Conservation (phyloP, 30 jellyfish, hydroid and myxozoan species). For the Aurelia aurita region DNA sequence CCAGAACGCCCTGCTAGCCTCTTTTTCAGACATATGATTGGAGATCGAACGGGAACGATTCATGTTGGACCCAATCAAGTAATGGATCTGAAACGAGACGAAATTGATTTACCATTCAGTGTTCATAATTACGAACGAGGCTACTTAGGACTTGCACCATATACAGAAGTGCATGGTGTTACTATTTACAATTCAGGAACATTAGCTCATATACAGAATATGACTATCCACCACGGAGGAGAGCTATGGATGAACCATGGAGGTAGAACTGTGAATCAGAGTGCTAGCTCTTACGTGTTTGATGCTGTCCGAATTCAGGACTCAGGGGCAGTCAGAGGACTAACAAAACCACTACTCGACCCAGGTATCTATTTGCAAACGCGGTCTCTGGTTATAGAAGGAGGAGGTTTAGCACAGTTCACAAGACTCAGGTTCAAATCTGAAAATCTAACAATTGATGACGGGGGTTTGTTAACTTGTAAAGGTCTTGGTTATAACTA, state of each 20-base stretch:
- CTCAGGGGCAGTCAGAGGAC: slow-evolving; percentile 59
- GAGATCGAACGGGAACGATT: slow-evolving; percentile 72
- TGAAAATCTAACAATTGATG: slow-evolving; percentile 70
- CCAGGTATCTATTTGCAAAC: slow-evolving; percentile 38
- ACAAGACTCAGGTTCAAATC: slow-evolving; percentile 38
- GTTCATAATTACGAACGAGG: slow-evolving; percentile 76
- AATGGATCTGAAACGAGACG: slow-evolving; percentile 59
- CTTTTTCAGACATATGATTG: slow-evolving; percentile 72
- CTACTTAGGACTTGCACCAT: slow-evolving; percentile 68
- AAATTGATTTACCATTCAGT: slow-evolving; percentile 67
- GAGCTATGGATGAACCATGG: slow-evolving; percentile 78
- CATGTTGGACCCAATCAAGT: slow-evolving; percentile 74
- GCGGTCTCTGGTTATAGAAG: slow-evolving; percentile 54
- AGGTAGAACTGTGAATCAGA: slow-evolving; percentile 53
- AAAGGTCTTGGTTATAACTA: slow-evolving; percentile 68
- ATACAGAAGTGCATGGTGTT: slow-evolving; percentile 71
- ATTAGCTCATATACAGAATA: slow-evolving; percentile 52
- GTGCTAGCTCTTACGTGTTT: slow-evolving; percentile 47
- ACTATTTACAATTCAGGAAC: slow-evolving; percentile 72
- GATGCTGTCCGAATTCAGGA: slow-evolving; percentile 65
- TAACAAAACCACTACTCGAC: slow-evolving; percentile 45
- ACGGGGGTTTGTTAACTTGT: slow-evolving; percentile 61
- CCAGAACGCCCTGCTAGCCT: slow-evolving; percentile 52
- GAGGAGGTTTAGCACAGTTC: slow-evolving; percentile 65
- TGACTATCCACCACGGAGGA: slow-evolving; percentile 74